A percentile compares a stretch with the other conserved stretches of the same genome.
Evolutionary conservation across 2,888 invertebrate genomes (phyloP).

Genomic region (Coleophora flavipennella): DNA sequence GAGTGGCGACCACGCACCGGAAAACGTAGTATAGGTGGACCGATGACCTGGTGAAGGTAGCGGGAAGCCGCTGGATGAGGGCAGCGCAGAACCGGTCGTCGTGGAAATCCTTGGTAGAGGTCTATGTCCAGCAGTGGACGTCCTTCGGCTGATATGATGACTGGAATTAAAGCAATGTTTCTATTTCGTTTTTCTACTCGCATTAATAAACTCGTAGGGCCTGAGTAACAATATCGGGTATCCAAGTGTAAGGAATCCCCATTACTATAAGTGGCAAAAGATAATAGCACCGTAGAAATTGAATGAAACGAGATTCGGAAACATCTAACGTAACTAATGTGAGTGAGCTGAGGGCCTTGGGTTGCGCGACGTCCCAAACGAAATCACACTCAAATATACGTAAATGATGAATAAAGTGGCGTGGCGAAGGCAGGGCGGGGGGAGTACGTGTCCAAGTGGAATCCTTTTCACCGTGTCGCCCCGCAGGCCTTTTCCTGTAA

Average conservation of each 20-base stretch:
- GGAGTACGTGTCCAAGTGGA: constrained; percentile 61
- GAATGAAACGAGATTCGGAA: constrained; percentile 56
- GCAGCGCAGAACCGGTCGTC: no score
- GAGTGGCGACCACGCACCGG: no score
- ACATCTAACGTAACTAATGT: constrained; percentile 56
- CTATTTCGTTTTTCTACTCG: no score
- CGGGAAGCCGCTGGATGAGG: no score
- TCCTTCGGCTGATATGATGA: no score
- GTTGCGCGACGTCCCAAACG: constrained; percentile 53
- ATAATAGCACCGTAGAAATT: constrained; percentile 54
- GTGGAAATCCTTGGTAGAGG: no score
- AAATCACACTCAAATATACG: constrained; percentile 67
- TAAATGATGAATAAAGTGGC: constrained; percentile 63
- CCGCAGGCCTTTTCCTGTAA: constrained; percentile 39
- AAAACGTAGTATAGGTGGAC: no score
- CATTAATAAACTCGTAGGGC: no score
- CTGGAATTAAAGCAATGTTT: no score
- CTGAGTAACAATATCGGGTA: constrained; percentile 11
- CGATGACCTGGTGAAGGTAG: no score
- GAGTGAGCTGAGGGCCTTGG: constrained; percentile 46
- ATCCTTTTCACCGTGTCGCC: constrained; percentile 19
- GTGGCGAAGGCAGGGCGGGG: constrained; percentile 26
- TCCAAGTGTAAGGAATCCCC: constrained; percentile 33
- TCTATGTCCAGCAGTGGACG: no score
- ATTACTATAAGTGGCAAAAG: constrained; percentile 49